Percentiles rank a stretch among this genome's conserved stretches.
Evolutionary conservation across 2,797 vertebrate species (phyloP).

Genomic region (Triplophysa bombifrons): DNA sequence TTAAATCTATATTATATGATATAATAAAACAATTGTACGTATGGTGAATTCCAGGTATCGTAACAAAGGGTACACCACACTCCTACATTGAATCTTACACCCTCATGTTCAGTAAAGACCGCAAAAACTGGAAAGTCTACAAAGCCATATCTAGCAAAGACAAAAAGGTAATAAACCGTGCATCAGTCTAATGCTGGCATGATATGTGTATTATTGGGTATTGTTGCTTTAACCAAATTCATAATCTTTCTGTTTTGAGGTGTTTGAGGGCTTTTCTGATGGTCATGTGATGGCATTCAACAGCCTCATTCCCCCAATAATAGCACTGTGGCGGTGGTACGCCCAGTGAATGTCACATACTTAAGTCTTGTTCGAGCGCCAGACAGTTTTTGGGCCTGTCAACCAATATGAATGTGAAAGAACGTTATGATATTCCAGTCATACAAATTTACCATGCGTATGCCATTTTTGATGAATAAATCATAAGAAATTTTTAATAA

Average conservation of each 20-base stretch:
- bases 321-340: slow-evolving; percentile 45
- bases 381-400: too few relatives aligned
- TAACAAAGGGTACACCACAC: slow-evolving; percentile 76
- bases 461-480: too few relatives aligned
- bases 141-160: slow-evolving; percentile 75
- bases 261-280: slow-evolving; percentile 80
- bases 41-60: slow-evolving; percentile 71
- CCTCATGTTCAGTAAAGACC: slow-evolving; percentile 80
- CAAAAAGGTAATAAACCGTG: slow-evolving; percentile 72
- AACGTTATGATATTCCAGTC: too few relatives aligned
- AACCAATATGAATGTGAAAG: too few relatives aligned
- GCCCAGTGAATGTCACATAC: too few relatives aligned
- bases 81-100: slow-evolving; percentile 76
- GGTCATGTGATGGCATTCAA: slow-evolving; percentile 76
- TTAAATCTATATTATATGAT: too few relatives aligned
- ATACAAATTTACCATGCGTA: too few relatives aligned
- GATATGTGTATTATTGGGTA: not conserved
- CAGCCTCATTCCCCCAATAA: slow-evolving; percentile 77
- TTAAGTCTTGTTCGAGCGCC: too few relatives aligned
- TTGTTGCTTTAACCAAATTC: not conserved
- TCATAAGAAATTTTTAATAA: too few relatives aligned
- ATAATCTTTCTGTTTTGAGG: slow-evolving; percentile 62
- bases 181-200: not conserved
- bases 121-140: slow-evolving; percentile 83
- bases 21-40: not conserved